Evolutionary conservation across 2,113 vertebrate genomes (phyloP).

Genomic region (Cnemophilus loriae): DNA sequence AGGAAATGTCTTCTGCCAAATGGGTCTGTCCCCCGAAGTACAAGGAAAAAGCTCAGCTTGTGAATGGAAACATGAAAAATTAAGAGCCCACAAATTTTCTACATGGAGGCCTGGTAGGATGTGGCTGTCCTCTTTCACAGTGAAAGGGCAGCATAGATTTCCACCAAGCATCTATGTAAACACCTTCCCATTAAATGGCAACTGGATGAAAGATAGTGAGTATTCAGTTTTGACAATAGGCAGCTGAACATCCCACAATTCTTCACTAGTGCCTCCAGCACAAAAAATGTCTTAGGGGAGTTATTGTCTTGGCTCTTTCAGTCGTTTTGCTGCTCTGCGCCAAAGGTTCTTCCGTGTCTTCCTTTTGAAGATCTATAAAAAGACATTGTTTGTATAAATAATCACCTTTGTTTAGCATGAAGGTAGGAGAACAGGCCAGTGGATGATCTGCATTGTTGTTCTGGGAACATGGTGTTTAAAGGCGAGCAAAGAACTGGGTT

Average conservation of each 20-base stretch:
- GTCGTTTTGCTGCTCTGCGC: background rate
- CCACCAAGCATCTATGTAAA: background rate
- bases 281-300: background rate
- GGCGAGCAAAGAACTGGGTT: background rate
- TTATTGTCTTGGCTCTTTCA: background rate
- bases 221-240: background rate
- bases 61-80: background rate
- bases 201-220: background rate
- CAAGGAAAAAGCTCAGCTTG: background rate
- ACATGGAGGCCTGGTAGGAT: background rate
- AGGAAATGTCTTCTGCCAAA: background rate
- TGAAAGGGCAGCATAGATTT: background rate
- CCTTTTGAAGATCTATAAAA: constrained; percentile 18
- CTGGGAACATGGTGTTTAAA: background rate
- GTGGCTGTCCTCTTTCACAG: background rate
- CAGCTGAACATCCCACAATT: background rate
- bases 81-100: background rate
- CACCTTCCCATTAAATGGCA: background rate
- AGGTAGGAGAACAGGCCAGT: background rate
- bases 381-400: background rate
- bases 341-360: background rate
- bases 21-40: background rate
- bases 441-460: background rate
- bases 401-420: background rate
- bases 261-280: background rate